These are phyloP conservation scores for Cromileptes altivelis DNA, from an alignment of 2,113 vertebrate genomes.

Conservation along the genomic window DNA sequence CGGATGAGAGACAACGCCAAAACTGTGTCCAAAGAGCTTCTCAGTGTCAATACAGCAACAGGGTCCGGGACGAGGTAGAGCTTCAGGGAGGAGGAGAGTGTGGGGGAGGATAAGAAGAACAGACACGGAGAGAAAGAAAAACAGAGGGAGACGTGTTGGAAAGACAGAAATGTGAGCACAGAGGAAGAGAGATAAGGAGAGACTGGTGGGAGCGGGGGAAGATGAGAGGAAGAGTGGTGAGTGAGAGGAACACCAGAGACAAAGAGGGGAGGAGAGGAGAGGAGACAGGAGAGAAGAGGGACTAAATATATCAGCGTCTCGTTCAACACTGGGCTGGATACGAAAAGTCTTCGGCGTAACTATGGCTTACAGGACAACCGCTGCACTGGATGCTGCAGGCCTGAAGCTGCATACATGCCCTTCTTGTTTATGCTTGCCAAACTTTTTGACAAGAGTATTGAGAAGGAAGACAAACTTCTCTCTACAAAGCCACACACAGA, in stretches of 20 bases:
- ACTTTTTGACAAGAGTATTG: conserved; percentile 25
- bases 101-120: conserved; percentile 59
- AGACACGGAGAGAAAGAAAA: conserved; percentile 61
- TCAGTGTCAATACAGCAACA: conserved; percentile 40
- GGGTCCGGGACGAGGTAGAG: conserved; percentile 30
- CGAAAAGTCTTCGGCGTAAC: conserved; percentile 21
- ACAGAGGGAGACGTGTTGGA: conserved; percentile 64
- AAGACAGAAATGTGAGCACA: conserved; percentile 69
- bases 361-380: conserved; percentile 11
- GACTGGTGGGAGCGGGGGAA: conserved; percentile 60
- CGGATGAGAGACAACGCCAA: conserved; percentile 17
- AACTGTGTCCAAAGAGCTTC: conserved; percentile 52
- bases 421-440: neutral
- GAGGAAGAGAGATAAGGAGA: conserved; percentile 74
- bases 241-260: conserved; percentile 74
- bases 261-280: conserved; percentile 56
- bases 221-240: conserved; percentile 70
- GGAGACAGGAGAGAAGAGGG: conserved; percentile 38
- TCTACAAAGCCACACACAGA: conserved; percentile 9
- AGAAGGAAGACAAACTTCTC: conserved; percentile 22
- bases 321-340: conserved; percentile 33
- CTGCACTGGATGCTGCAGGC: neutral
- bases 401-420: conserved; percentile 22
- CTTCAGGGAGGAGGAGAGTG: conserved; percentile 38
- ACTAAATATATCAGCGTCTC: conserved; percentile 64